Evolutionary conservation across 2,888 invertebrate genomes (phyloP), one percentile per base, ranked within the genome.

Genomic region (Agonopterix subpropinquella): DNA sequence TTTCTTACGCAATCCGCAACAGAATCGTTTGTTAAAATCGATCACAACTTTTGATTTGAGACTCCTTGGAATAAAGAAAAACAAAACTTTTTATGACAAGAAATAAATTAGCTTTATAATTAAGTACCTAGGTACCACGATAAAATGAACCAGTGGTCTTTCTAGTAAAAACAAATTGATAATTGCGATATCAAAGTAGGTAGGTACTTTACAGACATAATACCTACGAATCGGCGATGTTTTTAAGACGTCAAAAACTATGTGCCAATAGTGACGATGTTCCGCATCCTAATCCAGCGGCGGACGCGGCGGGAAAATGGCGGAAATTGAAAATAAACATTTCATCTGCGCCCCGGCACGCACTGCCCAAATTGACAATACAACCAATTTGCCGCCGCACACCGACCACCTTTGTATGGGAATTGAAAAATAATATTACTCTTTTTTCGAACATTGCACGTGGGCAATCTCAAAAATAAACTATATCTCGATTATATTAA

Each of bases 241-340:
- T n/a, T 9, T 39, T n/a, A 5, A 39, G 39, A n/a, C n/a, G n/a
- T 39, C 28, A 48, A 63, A 67, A 69, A 67, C 67, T 70, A 66
- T 65, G 55, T 28, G 28, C 7, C 28, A 64, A 72, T 70, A 74
- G 76, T 71, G 70, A 59, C 62, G 69, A 72, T 72, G 75, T 74
- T 72, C 59, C 71, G 67, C 67, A 69, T 72, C 77, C 84, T 87
- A 86, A 86, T 87, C 84, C 83, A 70, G 78, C 67, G 74, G 76
- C 79, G 73, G 77, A 64, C 73, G 79, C 75, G 77, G 44, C 72
- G 72, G 79, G 81, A 79, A 85, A 88, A 84, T 80, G 84, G 73
- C 79, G 84, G 84, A 86, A 87, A 88, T 88, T 87, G 88, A 88
- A 88, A 87, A 88, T 86, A 88, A 88, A 88, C 88, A 88, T 87